Conservation (phyloP, 2,113 vertebrate species). For the Corydoras sp. region DNA sequence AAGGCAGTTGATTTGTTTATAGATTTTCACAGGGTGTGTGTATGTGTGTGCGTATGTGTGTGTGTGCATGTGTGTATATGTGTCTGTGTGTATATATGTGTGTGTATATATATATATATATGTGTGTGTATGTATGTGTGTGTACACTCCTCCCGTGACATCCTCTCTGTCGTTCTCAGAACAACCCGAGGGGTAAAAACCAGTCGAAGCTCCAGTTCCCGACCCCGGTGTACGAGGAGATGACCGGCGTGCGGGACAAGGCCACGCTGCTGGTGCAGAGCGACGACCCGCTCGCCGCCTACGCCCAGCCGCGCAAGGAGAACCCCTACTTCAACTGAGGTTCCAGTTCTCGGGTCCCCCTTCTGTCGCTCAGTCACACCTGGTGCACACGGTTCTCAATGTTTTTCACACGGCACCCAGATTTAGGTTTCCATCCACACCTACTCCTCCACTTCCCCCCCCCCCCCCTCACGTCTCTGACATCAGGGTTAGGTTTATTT, state of each 20-base stretch:
- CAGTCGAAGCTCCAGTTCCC: slow-evolving; percentile 24
- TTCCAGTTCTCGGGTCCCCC: background rate
- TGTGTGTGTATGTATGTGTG: too few relatives aligned
- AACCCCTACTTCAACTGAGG: slow-evolving; percentile 52
- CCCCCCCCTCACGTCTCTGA: too few relatives aligned
- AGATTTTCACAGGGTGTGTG: background rate
- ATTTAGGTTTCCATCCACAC: too few relatives aligned
- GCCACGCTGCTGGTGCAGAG: slow-evolving; percentile 8
- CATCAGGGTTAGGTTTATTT: too few relatives aligned
- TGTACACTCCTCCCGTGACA: slow-evolving; percentile 13
- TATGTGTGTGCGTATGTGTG: background rate
- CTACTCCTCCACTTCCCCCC: too few relatives aligned
- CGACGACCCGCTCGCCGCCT: slow-evolving; percentile 36
- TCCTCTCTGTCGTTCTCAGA: slow-evolving; percentile 10
- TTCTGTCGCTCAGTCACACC: too few relatives aligned
- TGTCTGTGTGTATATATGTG: background rate
- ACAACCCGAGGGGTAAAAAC: slow-evolving; percentile 44
- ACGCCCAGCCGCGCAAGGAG: slow-evolving; percentile 24
- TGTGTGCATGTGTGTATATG: background rate
- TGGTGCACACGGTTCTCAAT: too few relatives aligned
- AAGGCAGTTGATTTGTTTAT: slow-evolving; percentile 15
- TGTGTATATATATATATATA: too few relatives aligned
- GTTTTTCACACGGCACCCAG: too few relatives aligned
- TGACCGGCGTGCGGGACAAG: slow-evolving; percentile 49
- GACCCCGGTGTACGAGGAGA: slow-evolving; percentile 65